Evolutionary conservation across 2,888 invertebrate genomes (phyloP), one percentile per base, ranked within the genome.

Genomic region (Drosophila monieri): DNA sequence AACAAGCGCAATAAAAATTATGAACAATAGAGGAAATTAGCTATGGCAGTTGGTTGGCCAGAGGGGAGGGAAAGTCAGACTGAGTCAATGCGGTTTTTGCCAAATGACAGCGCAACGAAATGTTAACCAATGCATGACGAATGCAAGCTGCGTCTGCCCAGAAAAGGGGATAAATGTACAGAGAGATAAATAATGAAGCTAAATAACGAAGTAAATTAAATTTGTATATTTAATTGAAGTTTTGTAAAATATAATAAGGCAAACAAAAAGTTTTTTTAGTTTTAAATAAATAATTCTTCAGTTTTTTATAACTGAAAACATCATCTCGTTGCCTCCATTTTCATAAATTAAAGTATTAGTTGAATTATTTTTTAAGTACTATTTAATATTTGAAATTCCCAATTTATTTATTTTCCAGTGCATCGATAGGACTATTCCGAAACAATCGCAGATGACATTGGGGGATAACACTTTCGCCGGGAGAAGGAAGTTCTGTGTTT

Each of bases 1-100:
- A 83, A 84, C 85, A 88, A 89, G 84, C 70, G 89, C 83, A 88
- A 90, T 83, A 87, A 89, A 88, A 89, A 78, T 85, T 80, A 89
- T 89, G 85, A 87, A 88, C 88, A 88, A 88, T 80, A 79, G 80
- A 72, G 74, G 73, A 88, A 88, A 88, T 88, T 85, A 87, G 74
- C 73, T 81, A 81, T 73, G 88, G 74, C 75, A 69, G 44, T 51
- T 57, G 71, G 52, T 46, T 37, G 56, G 18, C 14, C 27, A 18
- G 30, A 6, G 1, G 21, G 62, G 64, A 30, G 49, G 51, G 59
- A 59, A 71, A 69, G 60, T 52, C 64, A 62, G 41, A 39, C 47
- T 51, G 47, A 41, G 39, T 41, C 39, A 52, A 72, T 73, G 86
- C 64, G 83, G 75, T 61, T 74, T 73, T 68, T 54, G 62, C 74